Percentiles rank a stretch among this genome's conserved stretches.
Evolutionary conservation across 2,113 vertebrate species (phyloP).

Genomic region (Centrocercus urophasianus): DNA sequence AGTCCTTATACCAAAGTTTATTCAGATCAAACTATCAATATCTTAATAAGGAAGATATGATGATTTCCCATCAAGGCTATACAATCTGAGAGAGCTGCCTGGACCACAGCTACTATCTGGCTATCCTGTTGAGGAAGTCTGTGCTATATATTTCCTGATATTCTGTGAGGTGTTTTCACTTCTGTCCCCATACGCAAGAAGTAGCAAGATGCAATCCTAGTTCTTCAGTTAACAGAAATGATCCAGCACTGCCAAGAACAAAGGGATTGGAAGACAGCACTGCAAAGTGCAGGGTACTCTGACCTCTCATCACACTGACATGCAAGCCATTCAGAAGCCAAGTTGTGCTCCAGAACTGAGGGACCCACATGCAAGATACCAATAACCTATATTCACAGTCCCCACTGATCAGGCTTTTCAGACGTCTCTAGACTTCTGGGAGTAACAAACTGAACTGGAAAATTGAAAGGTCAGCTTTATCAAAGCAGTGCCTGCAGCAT

Average conservation of each 20-base stretch:
- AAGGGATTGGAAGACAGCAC: neutral
- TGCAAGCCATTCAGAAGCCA: neutral
- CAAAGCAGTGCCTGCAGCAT: neutral
- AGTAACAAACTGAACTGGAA: neutral
- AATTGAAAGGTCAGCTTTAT: neutral
- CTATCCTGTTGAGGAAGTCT: neutral
- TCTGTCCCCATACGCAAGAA: neutral
- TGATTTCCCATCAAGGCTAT: neutral
- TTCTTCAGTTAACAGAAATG: neutral
- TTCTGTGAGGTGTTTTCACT: neutral
- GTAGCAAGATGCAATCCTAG: neutral
- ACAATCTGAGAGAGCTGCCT: neutral
- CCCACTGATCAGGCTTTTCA: neutral
- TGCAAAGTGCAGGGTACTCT: neutral
- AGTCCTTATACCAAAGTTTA: neutral
- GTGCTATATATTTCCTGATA: neutral
- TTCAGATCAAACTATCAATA: neutral
- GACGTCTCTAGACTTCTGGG: neutral
- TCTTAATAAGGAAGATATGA: neutral
- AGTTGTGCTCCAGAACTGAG: neutral
- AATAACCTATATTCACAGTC: neutral
- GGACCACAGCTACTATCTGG: neutral
- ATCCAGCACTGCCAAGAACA: neutral
- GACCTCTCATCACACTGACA: neutral
- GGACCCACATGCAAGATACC: neutral